Base-by-base conservation (phyloP, 2,888 invertebrate species). In the Drosophila parthenogenetica region DNA sequence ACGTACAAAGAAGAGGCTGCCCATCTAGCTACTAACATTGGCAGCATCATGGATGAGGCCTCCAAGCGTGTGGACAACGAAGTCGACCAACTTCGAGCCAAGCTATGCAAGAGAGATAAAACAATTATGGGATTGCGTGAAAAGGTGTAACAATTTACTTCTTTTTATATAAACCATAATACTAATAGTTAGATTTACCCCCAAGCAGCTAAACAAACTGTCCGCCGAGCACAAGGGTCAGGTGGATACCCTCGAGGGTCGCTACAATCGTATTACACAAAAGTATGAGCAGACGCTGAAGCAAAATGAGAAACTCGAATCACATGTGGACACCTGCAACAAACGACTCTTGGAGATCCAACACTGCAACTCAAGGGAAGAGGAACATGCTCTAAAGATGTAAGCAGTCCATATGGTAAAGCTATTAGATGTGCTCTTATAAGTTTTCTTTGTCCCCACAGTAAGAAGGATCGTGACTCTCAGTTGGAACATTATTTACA, bases 41-140 rank as follows among this genome's bases (percentile, higher is more conserved):
- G 93, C 0, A 93, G 93, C 54, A 92, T 94, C 0, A 93, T 94
- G 88, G 93, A 93, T 40, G 94, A 94, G 53, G 93, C 94, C 0
- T 94, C 94, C 67, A 87, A 91, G 0, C 93, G 93, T 69, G 93
- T 94, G 40, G 94, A 94, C 77, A 92, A 87, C n/a, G 95, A 96
- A 90, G 91, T 95, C 51, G 93, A 93, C 5, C 92, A 93, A 54
- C 90, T 94, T 0, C 94, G 93, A 85, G 92, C 93, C 3, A 93
- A 93, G 71, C 94, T 94, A 77, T 93, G 94, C 29, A 94, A 93
- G 53, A 95, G 94, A 89, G 93, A 94, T 29, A 93, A 93, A 58
- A 91, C 92, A 64, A 89, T 94, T 0, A 91, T 93, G 51, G 92
- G 93, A 59, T 92, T 93, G 3, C 82, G 93, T 14, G 92, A 93